phyloP scores from a whole-genome alignment of 2,113 vertebrate species.

The Irena cyanogastra region DNA sequence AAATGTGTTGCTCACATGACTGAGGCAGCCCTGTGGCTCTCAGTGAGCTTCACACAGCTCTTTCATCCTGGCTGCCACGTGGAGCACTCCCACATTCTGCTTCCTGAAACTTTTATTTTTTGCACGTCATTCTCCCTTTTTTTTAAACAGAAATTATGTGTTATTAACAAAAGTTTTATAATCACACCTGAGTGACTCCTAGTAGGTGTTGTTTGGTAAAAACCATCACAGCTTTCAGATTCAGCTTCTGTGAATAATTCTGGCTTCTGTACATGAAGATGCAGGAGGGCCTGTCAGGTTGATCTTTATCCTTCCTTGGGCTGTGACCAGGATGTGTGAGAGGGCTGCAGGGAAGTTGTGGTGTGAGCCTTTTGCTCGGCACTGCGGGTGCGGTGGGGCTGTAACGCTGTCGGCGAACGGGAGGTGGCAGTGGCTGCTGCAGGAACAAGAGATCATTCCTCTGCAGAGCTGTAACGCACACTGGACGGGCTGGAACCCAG shows the following conservation, averaged over 20 bases:
- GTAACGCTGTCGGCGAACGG: not conserved
- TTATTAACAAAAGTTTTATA: not conserved
- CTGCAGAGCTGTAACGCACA: fast-evolving
- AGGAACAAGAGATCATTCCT: fast-evolving
- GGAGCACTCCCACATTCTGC: not conserved
- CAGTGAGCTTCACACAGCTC: not conserved
- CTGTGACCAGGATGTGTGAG: fast-evolving
- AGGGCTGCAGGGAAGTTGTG: not conserved
- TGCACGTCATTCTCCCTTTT: not conserved
- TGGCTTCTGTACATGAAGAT: not conserved
- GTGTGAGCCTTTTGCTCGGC: not conserved
- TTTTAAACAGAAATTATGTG: not conserved
- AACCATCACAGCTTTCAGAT: not conserved
- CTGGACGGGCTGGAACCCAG: not conserved
- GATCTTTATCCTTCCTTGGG: not conserved
- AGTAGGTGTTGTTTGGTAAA: not conserved
- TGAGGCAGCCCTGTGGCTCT: not conserved
- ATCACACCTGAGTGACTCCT: not conserved
- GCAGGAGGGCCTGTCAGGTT: not conserved
- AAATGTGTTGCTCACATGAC: fast-evolving
- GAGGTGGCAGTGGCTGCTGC: not conserved
- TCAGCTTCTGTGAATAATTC: not conserved
- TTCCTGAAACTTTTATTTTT: not conserved
- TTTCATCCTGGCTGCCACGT: not conserved
- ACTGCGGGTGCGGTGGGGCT: not conserved